These are phyloP conservation scores for Thaumatotibia leucotreta DNA, from an alignment of 1,140 invertebrate species.

Conservation along the genomic window DNA sequence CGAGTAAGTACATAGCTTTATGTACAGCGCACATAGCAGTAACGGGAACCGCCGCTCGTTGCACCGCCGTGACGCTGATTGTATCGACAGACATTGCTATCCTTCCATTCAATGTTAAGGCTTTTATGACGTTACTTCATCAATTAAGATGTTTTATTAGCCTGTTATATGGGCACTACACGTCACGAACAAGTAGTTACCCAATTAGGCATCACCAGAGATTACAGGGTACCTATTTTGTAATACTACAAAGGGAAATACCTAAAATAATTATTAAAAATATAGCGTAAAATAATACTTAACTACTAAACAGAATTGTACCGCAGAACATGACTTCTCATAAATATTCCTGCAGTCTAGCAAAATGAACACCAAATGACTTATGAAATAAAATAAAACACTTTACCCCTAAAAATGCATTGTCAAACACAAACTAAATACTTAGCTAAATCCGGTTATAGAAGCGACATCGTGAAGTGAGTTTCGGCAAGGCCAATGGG, in stretches of 20 bases:
- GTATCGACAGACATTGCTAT: constrained; percentile 28
- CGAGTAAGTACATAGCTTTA: constrained; percentile 36
- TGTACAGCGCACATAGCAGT: constrained; percentile 44
- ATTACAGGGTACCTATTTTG: not conserved
- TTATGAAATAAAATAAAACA: too few relatives aligned
- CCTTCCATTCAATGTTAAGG: constrained; percentile 37
- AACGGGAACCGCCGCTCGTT: constrained; percentile 48
- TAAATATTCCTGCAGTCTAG: too few relatives aligned
- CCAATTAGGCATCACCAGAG: not conserved
- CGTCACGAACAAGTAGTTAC: not conserved
- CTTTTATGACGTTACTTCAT: constrained; percentile 7
- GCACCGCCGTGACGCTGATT: constrained; percentile 18
- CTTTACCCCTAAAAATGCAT: too few relatives aligned
- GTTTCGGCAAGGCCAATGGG: constrained; percentile 56
- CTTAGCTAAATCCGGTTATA: constrained; percentile 64
- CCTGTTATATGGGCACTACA: not conserved
- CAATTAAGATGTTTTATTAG: not conserved
- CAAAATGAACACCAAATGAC: too few relatives aligned
- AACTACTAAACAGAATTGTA: too few relatives aligned
- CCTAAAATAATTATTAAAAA: too few relatives aligned
- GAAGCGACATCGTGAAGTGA: constrained; percentile 52
- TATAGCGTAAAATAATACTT: too few relatives aligned
- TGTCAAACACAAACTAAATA: too few relatives aligned
- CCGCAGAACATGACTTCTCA: too few relatives aligned
- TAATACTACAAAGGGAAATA: too few relatives aligned